A percentile compares a stretch with the other conserved stretches of the same genome.
Conservation (phyloP, 1,140 invertebrate species). For the Sycobia sp. region DNA sequence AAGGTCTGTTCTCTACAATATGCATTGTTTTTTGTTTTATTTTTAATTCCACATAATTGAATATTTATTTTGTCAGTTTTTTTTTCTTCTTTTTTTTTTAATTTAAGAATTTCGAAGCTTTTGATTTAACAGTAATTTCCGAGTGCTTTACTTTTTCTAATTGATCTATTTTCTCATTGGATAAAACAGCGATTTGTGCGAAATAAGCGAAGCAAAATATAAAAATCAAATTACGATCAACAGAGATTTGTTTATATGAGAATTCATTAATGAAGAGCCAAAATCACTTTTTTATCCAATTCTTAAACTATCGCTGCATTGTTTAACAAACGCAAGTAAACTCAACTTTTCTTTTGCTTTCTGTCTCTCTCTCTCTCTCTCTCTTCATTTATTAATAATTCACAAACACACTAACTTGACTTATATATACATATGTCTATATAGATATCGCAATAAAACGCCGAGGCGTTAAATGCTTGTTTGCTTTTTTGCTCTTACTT, state of each 20-base stretch:
- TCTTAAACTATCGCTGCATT: too few species aligned
- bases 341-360: too few species aligned
- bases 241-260: too few species aligned
- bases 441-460: too few species aligned
- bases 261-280: too few species aligned
- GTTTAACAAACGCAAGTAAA: too few species aligned
- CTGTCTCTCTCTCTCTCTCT: too few species aligned
- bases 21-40: slow-evolving; percentile 42
- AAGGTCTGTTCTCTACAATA: slow-evolving; percentile 74
- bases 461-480: slow-evolving; percentile 11
- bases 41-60: slow-evolving; percentile 15
- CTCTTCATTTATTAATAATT: too few species aligned
- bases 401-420: too few species aligned
- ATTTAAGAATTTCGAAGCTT: background rate
- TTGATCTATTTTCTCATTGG: background rate
- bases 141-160: background rate
- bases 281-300: slow-evolving; percentile 9
- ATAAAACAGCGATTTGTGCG: background rate
- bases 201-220: background rate
- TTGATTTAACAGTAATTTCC: background rate
- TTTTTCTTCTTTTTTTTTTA: slow-evolving; percentile 20
- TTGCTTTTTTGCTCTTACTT: background rate
- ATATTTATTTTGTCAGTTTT: too few species aligned
- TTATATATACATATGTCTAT: too few species aligned
- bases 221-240: background rate